Percentiles rank a stretch among this genome's conserved stretches.
Conservation (phyloP, 1,140 invertebrate genomes). For the Musca vetustissima region DNA sequence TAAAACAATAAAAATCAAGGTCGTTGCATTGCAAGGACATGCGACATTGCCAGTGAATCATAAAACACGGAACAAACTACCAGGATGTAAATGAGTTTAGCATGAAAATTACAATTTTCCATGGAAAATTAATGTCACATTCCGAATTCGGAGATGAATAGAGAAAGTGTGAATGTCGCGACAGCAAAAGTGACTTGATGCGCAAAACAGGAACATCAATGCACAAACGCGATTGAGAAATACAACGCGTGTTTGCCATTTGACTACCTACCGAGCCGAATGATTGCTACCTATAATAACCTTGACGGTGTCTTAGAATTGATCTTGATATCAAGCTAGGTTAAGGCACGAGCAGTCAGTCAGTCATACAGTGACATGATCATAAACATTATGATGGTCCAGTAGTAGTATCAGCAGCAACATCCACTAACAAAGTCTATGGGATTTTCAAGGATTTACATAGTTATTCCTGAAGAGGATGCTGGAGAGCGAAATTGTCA, state of each 20-base stretch:
- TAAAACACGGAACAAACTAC: neutral
- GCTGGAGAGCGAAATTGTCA: too few species aligned
- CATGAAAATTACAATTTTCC: constrained; percentile 18
- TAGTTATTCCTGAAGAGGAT: too few species aligned
- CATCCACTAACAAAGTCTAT: too few species aligned
- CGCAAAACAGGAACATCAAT: neutral
- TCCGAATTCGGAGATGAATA: neutral
- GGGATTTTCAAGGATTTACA: too few species aligned
- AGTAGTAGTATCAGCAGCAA: too few species aligned
- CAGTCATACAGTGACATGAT: too few species aligned
- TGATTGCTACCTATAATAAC: constrained; percentile 16
- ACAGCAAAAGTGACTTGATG: neutral
- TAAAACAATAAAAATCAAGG: constrained; percentile 8
- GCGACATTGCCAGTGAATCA: too few species aligned
- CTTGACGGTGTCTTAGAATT: constrained; percentile 14
- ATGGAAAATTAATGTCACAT: neutral
- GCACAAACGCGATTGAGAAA: too few species aligned
- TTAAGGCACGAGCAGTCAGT: too few species aligned
- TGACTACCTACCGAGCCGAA: neutral
- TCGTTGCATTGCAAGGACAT: neutral
- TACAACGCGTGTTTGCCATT: constrained; percentile 4
- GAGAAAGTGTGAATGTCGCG: constrained; percentile 11
- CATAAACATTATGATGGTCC: too few species aligned
- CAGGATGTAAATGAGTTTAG: constrained; percentile 14
- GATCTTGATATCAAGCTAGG: too few species aligned